phyloP scores from a whole-genome alignment of 2,797 vertebrate genomes.

The Sciurus carolinensis region DNA sequence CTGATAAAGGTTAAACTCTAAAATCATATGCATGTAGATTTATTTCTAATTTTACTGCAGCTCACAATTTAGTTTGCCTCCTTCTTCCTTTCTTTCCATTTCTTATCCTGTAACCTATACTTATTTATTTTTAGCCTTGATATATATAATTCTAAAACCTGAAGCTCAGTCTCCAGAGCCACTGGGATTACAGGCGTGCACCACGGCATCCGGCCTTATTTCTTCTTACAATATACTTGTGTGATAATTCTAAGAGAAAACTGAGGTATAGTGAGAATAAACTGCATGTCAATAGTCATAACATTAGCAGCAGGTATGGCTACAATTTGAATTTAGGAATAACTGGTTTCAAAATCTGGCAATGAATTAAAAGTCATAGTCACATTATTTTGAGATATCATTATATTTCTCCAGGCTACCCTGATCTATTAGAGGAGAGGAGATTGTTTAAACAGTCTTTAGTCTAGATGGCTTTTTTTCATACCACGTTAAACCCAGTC shows the following conservation, averaged over 20 bases:
- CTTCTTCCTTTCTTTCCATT: background rate
- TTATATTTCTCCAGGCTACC: background rate
- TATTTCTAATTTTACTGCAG: background rate
- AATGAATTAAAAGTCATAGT: background rate
- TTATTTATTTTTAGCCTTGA: background rate
- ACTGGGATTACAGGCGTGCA: no score
- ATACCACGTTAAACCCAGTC: background rate
- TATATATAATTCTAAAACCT: background rate
- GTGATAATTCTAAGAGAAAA: background rate
- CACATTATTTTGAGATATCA: background rate
- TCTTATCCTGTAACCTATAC: background rate
- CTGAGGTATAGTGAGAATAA: background rate
- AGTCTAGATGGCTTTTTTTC: background rate
- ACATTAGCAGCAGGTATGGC: background rate
- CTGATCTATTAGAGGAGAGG: background rate
- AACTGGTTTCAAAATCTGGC: background rate
- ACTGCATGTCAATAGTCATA: background rate
- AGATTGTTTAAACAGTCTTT: background rate
- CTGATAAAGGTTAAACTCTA: background rate
- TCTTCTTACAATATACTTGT: background rate
- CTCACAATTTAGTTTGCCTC: background rate
- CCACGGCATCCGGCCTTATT: background rate
- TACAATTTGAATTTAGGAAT: conserved; percentile 14
- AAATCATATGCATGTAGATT: background rate
- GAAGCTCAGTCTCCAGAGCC: background rate